Evolutionary conservation across 2,888 invertebrate species (phyloP), one percentile per base, ranked within the genome.

Genomic region (Chelonus formosanus): DNA sequence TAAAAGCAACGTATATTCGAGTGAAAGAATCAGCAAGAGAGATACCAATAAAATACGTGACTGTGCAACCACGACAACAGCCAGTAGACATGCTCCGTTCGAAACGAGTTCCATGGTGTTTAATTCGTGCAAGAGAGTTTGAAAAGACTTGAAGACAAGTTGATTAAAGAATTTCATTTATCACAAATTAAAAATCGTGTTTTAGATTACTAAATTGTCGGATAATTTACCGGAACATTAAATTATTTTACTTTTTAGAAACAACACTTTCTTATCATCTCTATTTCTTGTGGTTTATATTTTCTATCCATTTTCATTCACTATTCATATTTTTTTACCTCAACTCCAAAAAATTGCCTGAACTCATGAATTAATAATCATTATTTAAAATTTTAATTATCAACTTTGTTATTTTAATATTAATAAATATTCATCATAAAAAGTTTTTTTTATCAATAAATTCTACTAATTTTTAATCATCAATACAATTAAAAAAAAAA

Each of bases 21-120:
- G 45, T 5, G 40, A 53, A 48, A 34, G 48, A 32, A 55, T 34
- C 44, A 57, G 36, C 48, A 56, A 45, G 54, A 47, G 54, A 40
- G 52, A 68, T 44, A 61, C 55, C 65, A 60, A 20, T 20, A 53
- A 63, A 73, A 70, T 74, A 79, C 77, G 77, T 76, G 78, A 77
- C 76, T 75, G 68, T 72, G 73, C 73, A 76, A 76, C 77, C 75
- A 72, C 72, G 57, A 62, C 62, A 62, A 45, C 56, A 53, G 45
- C 6, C 32, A 44, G 56, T 61, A 73, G 72, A 74, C 73, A 74
- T 71, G 72, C 75, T 75, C 73, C 71, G 69, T 72, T 74, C 73
- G 55, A 67, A 69, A 74, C 73, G 71, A 77, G 74, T 74, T 74
- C 71, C 76, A 55, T 43, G 34, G 10, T 34, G 40, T 60, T 67